Conservation (phyloP, 2,888 invertebrate species). For the Orthosia incerta region DNA sequence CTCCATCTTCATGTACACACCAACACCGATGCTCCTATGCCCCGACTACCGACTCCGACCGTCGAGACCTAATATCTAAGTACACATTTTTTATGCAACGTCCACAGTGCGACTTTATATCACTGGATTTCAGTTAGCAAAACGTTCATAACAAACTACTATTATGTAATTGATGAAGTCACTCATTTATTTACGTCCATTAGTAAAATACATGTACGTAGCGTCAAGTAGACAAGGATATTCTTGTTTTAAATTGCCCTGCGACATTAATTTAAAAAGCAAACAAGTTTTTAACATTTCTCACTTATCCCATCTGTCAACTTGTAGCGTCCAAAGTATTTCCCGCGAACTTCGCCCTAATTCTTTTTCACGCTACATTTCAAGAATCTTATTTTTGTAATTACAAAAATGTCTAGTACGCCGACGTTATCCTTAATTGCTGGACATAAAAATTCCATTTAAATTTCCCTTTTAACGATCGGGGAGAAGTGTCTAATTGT, state of each 20-base stretch:
- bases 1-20: slow-evolving; percentile 84
- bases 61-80: slow-evolving; percentile 49
- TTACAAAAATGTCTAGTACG: slow-evolving; percentile 91
- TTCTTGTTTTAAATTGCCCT: slow-evolving; percentile 52
- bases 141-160: neutral
- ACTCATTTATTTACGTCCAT: neutral
- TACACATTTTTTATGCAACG: slow-evolving; percentile 62
- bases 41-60: slow-evolving; percentile 17
- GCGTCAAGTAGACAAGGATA: slow-evolving; percentile 39
- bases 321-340: slow-evolving; percentile 81
- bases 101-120: slow-evolving; percentile 39
- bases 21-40: slow-evolving; percentile 62
- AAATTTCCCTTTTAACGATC: slow-evolving; percentile 91
- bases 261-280: slow-evolving; percentile 70
- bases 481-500: slow-evolving; percentile 90
- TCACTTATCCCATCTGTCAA: slow-evolving; percentile 84
- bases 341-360: slow-evolving; percentile 87
- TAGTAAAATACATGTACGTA: neutral
- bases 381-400: slow-evolving; percentile 91
- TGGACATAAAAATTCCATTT: slow-evolving; percentile 92
- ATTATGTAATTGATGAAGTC: neutral
- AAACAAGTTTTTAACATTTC: slow-evolving; percentile 76
- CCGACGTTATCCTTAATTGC: slow-evolving; percentile 91
- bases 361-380: slow-evolving; percentile 91
- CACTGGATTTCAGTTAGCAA: slow-evolving; percentile 25